These are phyloP conservation scores for Corticium candelabrum DNA, from an alignment of 37 sponge, comb jelly and placozoan genomes.

Conservation along the genomic window DNA sequence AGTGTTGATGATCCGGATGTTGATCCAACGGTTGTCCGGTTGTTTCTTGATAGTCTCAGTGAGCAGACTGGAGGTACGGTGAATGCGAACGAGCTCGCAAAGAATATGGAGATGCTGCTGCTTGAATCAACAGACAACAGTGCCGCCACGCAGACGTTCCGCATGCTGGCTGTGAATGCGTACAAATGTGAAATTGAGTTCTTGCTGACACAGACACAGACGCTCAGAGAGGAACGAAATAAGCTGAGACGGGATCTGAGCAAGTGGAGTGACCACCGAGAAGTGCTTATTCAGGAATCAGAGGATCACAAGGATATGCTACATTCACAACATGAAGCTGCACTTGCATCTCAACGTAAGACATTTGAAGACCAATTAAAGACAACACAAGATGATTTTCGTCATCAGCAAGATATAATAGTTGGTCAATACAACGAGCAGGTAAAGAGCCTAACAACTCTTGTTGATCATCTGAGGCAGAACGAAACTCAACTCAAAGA, in stretches of 20 bases:
- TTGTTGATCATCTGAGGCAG: neutral
- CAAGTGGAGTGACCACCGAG: neutral
- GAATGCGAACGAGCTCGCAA: neutral
- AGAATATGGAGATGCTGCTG: neutral
- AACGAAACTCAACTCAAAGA: neutral
- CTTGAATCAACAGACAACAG: neutral
- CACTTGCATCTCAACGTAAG: neutral
- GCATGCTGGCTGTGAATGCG: neutral
- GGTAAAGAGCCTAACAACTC: neutral
- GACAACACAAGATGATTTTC: neutral
- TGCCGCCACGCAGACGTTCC: neutral
- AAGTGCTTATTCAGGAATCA: neutral
- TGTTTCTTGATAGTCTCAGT: neutral
- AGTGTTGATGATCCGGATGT: neutral
- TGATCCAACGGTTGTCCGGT: neutral
- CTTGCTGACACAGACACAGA: neutral
- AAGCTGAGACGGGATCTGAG: neutral
- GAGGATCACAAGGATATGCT: conserved; percentile 2
- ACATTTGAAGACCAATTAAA: neutral
- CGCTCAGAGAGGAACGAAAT: neutral
- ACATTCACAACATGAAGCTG: neutral
- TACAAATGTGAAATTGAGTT: neutral
- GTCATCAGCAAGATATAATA: neutral
- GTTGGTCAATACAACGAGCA: neutral
- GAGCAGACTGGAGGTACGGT: neutral